Evolutionary conservation across 2,797 vertebrate species (phyloP).

Genomic region (Myripristis murdjan): DNA sequence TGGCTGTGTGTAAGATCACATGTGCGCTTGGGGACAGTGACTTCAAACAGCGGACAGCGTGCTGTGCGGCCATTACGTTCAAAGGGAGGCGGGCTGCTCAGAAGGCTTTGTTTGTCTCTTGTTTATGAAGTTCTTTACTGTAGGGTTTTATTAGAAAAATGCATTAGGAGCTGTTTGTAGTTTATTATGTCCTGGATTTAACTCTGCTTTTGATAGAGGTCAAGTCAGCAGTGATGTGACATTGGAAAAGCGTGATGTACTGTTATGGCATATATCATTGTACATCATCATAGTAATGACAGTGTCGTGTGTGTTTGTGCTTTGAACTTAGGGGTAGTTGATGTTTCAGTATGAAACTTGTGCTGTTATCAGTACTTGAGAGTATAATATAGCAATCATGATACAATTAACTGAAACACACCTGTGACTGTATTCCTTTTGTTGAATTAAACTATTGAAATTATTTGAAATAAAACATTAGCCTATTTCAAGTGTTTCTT

Average conservation of each 20-base stretch:
- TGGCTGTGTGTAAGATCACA: constrained; percentile 50
- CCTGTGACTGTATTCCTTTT: not conserved
- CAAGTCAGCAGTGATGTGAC: constrained; percentile 62
- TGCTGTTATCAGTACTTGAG: too few relatives aligned
- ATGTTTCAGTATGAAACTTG: too few relatives aligned
- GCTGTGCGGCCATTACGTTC: constrained; percentile 81
- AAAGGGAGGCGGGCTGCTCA: constrained; percentile 74
- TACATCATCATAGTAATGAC: not conserved
- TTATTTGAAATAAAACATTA: too few relatives aligned
- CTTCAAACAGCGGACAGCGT: constrained; percentile 76
- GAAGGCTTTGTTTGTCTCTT: constrained; percentile 75
- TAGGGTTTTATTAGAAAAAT: constrained; percentile 68
- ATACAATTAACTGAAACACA: too few relatives aligned
- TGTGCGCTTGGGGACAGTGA: constrained; percentile 78
- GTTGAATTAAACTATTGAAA: too few relatives aligned
- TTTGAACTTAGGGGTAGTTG: not conserved
- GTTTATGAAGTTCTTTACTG: constrained; percentile 73
- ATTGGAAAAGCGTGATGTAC: constrained; percentile 6
- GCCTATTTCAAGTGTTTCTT: too few relatives aligned
- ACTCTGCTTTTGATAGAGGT: constrained; percentile 72
- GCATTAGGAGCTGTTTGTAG: constrained; percentile 73
- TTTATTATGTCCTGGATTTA: constrained; percentile 70
- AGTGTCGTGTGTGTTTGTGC: not conserved
- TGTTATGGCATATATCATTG: too few relatives aligned
- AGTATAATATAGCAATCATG: too few relatives aligned